A percentile compares a stretch with the other conserved stretches of the same genome.
Evolutionary conservation across 2,888 invertebrate species (phyloP).

Genomic region (Nebria salina): DNA sequence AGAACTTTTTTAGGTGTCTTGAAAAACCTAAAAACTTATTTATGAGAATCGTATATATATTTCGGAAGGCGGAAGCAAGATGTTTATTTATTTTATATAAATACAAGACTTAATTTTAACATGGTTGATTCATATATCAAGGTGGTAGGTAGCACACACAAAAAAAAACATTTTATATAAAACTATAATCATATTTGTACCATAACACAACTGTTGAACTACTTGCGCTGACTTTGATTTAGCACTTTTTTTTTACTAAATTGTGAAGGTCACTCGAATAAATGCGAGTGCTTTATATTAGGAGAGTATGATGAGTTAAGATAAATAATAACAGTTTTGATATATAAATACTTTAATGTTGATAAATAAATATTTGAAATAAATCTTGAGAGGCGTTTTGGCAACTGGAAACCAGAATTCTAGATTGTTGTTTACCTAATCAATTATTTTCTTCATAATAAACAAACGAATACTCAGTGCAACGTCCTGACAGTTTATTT

Average conservation of each 20-base stretch:
- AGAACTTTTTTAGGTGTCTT: not conserved
- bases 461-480: not conserved
- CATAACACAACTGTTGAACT: too few relatives aligned
- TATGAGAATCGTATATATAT: conserved; percentile 4
- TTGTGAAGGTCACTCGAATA: too few relatives aligned
- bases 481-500: not conserved
- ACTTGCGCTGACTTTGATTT: too few relatives aligned
- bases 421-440: not conserved
- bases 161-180: not conserved
- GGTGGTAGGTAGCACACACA: not conserved
- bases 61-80: conserved; percentile 15
- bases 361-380: too few relatives aligned
- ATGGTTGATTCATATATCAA: conserved; percentile 5
- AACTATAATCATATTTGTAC: not conserved
- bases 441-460: not conserved
- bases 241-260: too few relatives aligned
- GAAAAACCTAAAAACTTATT: conserved; percentile 1
- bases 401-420: not conserved
- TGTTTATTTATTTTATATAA: not conserved
- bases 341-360: too few relatives aligned
- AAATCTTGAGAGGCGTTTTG: not conserved
- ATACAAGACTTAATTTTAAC: not conserved
- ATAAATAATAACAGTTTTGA: too few relatives aligned
- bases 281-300: too few relatives aligned
- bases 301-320: too few relatives aligned